Percentiles rank a stretch among this genome's conserved stretches.
phyloP scores from a whole-genome alignment of 2,113 vertebrate genomes.

The Hemibagrus wyckioides region DNA sequence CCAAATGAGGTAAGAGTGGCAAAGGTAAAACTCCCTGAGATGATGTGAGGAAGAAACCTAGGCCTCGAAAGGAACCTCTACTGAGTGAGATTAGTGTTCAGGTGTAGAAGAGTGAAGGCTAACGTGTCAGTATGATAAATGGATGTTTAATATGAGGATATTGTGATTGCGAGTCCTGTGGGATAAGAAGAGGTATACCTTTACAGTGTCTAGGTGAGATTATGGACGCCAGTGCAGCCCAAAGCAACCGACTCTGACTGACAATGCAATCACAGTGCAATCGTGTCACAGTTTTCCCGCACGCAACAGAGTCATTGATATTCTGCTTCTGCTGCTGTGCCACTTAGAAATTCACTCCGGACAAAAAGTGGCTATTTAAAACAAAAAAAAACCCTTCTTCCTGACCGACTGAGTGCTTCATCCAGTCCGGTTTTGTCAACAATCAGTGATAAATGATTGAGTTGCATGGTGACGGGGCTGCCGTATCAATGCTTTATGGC shows the following conservation, averaged over 20 bases:
- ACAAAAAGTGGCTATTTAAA: neutral
- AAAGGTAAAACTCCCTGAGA: neutral
- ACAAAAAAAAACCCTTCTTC: neutral
- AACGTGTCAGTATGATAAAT: neutral
- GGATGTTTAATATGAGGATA: neutral
- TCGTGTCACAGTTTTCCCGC: neutral
- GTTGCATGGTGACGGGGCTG: slow-evolving; percentile 4
- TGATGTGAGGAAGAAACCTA: neutral
- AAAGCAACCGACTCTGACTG: neutral
- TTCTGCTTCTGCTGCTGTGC: neutral
- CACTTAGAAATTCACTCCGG: neutral
- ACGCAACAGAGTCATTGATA: neutral
- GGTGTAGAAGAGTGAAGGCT: neutral
- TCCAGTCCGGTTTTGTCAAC: slow-evolving; percentile 12
- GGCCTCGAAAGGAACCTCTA: neutral
- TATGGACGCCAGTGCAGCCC: neutral
- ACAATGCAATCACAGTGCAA: slow-evolving; percentile 21
- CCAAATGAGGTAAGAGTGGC: neutral
- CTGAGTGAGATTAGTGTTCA: neutral
- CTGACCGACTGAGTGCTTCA: neutral
- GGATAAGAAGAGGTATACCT: neutral
- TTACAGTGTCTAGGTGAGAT: neutral
- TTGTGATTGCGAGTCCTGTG: neutral
- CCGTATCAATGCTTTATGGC: neutral
- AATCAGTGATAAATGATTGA: slow-evolving; percentile 26